Percentiles rank a stretch among this genome's conserved stretches.
Evolutionary conservation across 1,140 invertebrate species (phyloP).

Genomic region (Sycophaga agraensis): DNA sequence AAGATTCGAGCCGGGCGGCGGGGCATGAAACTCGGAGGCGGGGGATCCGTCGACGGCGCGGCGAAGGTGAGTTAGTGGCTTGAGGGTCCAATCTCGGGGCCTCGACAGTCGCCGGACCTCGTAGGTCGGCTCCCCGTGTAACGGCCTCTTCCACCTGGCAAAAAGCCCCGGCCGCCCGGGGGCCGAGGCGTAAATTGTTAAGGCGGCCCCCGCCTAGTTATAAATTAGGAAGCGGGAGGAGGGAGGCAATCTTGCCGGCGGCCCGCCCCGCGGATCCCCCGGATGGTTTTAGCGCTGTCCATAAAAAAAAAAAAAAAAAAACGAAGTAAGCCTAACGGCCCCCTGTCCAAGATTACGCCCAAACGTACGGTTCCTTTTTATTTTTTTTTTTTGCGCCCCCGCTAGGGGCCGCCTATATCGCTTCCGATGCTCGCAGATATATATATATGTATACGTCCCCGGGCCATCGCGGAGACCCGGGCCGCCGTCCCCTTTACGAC

Average conservation of each 20-base stretch:
- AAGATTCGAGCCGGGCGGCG: no score
- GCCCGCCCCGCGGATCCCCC: conserved; percentile 27
- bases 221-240: conserved; percentile 52
- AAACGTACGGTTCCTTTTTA: conserved; percentile 34
- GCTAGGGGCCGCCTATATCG: not conserved
- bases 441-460: conserved; percentile 10
- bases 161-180: conserved; percentile 3
- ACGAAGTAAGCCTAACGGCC: conserved; percentile 31
- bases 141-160: conserved; percentile 27
- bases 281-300: conserved; percentile 33
- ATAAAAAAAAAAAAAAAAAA: conserved; percentile 36
- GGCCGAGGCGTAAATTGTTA: conserved; percentile 49
- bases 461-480: conserved; percentile 7
- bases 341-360: conserved; percentile 40
- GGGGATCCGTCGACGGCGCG: no score
- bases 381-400: no score
- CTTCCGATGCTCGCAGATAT: conserved; percentile 14
- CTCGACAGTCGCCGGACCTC: conserved; percentile 40
- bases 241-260: conserved; percentile 48
- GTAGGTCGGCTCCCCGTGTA: conserved; percentile 37
- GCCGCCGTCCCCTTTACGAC: conserved; percentile 33
- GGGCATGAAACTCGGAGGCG: no score
- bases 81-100: conserved; percentile 38
- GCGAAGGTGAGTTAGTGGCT: conserved; percentile 1
- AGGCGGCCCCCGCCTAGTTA: conserved; percentile 49